These are phyloP conservation scores for Myoxocephalus aenaeus DNA, from an alignment of 2,797 vertebrate genomes.

Conservation along the genomic window DNA sequence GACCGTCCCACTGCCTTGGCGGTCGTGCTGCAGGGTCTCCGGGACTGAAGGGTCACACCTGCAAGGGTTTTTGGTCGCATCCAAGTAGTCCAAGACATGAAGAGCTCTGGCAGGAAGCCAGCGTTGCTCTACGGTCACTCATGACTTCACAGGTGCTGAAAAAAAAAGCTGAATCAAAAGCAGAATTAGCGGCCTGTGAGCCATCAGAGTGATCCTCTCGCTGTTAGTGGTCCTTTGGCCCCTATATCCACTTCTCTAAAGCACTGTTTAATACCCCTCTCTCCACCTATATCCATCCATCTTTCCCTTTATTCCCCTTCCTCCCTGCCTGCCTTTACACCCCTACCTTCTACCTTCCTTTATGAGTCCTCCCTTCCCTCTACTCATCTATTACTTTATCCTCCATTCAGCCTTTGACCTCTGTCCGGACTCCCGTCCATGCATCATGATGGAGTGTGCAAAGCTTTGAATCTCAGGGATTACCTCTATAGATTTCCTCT, in stretches of 20 bases:
- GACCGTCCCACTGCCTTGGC: too few relatives aligned
- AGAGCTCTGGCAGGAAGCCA: not conserved
- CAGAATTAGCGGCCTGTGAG: constrained; percentile 43
- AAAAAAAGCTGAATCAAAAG: constrained; percentile 51
- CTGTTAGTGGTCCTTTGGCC: constrained; percentile 60
- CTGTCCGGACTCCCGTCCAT: constrained; percentile 37
- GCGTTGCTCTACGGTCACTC: not conserved
- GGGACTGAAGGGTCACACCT: too few relatives aligned
- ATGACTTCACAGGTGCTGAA: constrained; percentile 1
- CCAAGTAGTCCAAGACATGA: not conserved
- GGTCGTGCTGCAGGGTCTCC: not conserved
- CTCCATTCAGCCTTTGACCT: constrained; percentile 61
- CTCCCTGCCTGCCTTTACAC: constrained; percentile 43
- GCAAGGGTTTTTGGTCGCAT: not conserved
- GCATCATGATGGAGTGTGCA: constrained; percentile 56
- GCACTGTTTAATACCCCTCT: constrained; percentile 58
- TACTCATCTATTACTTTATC: constrained; percentile 60
- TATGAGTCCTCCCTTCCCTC: constrained; percentile 52
- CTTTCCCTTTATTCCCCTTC: constrained; percentile 52
- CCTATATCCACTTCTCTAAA: constrained; percentile 56
- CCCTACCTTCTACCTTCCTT: constrained; percentile 26
- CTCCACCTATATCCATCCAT: constrained; percentile 58
- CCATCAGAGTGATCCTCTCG: constrained; percentile 31
- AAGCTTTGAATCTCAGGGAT: constrained; percentile 60
- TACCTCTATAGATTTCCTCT: constrained; percentile 48